Evolutionary conservation across 2,888 invertebrate genomes (phyloP).

Genomic region (Sphaeridia pumilis): DNA sequence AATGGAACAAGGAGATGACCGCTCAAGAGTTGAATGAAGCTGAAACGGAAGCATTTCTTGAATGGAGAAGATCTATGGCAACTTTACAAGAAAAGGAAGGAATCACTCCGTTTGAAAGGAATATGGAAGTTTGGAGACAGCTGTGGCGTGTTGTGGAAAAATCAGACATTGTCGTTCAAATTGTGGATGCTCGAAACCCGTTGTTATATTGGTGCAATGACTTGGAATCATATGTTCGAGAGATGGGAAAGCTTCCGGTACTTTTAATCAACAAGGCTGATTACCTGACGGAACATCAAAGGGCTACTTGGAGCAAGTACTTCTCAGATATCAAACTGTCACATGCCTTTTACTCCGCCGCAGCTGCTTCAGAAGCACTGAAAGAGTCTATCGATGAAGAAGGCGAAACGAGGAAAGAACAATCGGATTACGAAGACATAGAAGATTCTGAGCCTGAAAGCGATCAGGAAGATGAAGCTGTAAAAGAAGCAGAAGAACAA

Average conservation of each 20-base stretch:
- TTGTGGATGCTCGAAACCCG: conserved; percentile 94
- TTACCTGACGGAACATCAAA: conserved; percentile 65
- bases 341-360: conserved; percentile 86
- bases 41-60: conserved; percentile 73
- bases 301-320: conserved; percentile 73
- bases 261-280: conserved; percentile 94
- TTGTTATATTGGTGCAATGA: conserved; percentile 85
- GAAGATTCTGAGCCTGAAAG: no score
- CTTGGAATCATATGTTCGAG: conserved; percentile 71
- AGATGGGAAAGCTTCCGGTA: conserved; percentile 67
- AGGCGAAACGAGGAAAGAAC: conserved; percentile 23
- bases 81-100: conserved; percentile 64
- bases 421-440: conserved; percentile 24
- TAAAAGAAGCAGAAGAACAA: conserved; percentile 39
- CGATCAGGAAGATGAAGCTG: no score
- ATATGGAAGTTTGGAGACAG: conserved; percentile 96
- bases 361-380: conserved; percentile 34
- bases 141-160: conserved; percentile 97
- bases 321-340: conserved; percentile 57
- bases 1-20: conserved; percentile 62
- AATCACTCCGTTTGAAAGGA: conserved; percentile 94
- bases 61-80: conserved; percentile 79
- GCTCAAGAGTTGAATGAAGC: conserved; percentile 64
- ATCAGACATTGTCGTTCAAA: conserved; percentile 80
- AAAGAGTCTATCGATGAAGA: conserved; percentile 9